Evolutionary conservation across 92 coral and sea anemone genomes (phyloP).

Genomic region (Zoanthus solanderi): DNA sequence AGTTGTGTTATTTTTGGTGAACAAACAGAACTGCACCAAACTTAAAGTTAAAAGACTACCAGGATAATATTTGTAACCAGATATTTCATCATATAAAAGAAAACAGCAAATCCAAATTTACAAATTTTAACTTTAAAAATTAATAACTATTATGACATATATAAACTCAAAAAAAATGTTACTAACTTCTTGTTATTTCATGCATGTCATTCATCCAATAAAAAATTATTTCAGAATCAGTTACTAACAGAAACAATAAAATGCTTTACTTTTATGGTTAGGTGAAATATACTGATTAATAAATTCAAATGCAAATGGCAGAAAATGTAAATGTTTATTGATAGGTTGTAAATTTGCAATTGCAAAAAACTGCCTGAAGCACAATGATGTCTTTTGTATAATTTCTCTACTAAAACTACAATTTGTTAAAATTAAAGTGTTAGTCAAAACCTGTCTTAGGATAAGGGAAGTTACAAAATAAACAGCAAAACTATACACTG

Average conservation of each 20-base stretch:
- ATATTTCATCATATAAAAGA: neutral
- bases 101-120: slow-evolving; percentile 10
- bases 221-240: neutral
- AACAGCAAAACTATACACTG: neutral
- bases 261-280: neutral
- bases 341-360: neutral
- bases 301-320: slow-evolving; percentile 1
- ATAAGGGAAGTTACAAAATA: neutral
- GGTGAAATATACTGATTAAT: neutral
- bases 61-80: neutral
- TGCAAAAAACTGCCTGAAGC: neutral
- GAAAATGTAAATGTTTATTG: slow-evolving; percentile 22
- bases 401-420: slow-evolving; percentile 18
- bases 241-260: neutral
- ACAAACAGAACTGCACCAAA: neutral
- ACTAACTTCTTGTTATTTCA: neutral
- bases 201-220: neutral
- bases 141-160: neutral
- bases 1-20: neutral
- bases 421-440: slow-evolving; percentile 2
- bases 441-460: neutral
- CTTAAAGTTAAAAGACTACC: neutral
- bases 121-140: neutral
- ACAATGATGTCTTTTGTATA: neutral
- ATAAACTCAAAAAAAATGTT: neutral